These are phyloP conservation scores for Drosophila paulistorum DNA, from an alignment of 1,140 invertebrate species.

Conservation along the genomic window DNA sequence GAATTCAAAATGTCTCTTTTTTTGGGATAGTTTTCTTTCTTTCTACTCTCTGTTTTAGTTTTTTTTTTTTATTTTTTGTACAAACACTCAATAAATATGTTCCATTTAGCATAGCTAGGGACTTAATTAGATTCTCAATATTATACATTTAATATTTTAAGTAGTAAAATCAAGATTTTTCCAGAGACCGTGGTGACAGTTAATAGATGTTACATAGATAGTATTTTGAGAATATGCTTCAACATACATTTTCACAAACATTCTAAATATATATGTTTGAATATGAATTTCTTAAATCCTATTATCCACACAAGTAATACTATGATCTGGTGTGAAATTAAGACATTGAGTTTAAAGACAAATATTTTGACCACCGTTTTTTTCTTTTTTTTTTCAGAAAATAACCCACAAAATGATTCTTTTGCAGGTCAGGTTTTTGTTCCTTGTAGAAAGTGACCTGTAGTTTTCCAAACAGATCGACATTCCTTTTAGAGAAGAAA, in stretches of 20 bases:
- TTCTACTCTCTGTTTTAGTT: constrained; percentile 18
- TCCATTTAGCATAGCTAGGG: constrained; percentile 20
- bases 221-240: neutral
- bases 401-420: too few relatives aligned
- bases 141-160: constrained; percentile 19
- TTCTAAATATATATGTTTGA: neutral
- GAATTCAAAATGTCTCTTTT: constrained; percentile 62
- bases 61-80: constrained; percentile 46
- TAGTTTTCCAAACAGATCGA: too few relatives aligned
- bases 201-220: neutral
- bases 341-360: neutral
- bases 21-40: constrained; percentile 1
- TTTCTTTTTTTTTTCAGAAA: too few relatives aligned
- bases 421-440: too few relatives aligned
- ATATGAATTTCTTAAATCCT: neutral
- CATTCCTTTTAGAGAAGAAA: too few relatives aligned
- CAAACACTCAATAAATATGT: constrained; percentile 57
- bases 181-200: neutral
- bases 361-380: neutral
- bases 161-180: constrained; percentile 49
- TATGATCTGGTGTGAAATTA: neutral
- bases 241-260: neutral
- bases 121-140: neutral
- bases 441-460: too few relatives aligned
- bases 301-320: neutral